Percentiles rank a stretch among this genome's conserved stretches.
phyloP scores from a whole-genome alignment of 2,888 invertebrate genomes.

The Lathronympha strigana region DNA sequence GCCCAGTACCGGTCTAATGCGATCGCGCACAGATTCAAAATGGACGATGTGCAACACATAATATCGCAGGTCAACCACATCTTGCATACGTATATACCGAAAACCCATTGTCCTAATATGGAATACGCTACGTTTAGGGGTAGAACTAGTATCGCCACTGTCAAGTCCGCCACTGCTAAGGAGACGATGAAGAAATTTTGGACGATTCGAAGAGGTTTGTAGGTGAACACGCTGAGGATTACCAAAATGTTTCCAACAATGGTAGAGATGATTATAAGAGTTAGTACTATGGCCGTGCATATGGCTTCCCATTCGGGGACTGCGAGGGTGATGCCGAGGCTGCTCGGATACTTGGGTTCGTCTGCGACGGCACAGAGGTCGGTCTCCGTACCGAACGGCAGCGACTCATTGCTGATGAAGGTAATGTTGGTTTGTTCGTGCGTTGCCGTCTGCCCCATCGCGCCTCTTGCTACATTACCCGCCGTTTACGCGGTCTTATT shows the following conservation, averaged over 20 bases:
- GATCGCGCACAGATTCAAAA: conserved; percentile 96
- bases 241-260: conserved; percentile 96
- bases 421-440: conserved; percentile 65
- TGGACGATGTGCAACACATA: conserved; percentile 97
- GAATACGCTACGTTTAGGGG: conserved; percentile 97
- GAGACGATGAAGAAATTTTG: conserved; percentile 99
- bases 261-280: conserved; percentile 94
- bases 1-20: conserved; percentile 98
- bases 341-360: conserved; percentile 84
- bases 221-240: conserved; percentile 97
- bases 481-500: conserved; percentile 62
- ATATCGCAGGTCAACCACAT: conserved; percentile 98
- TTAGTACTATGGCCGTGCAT: conserved; percentile 91
- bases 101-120: conserved; percentile 95
- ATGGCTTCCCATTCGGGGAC: conserved; percentile 94
- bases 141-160: conserved; percentile 94
- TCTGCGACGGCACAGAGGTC: conserved; percentile 74
- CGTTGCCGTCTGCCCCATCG: conserved; percentile 75
- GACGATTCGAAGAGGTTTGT: conserved; percentile 95
- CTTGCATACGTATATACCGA: conserved; percentile 96
- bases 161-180: conserved; percentile 95
- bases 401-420: conserved; percentile 65
- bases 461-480: conserved; percentile 59
- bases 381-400: conserved; percentile 66
- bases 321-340: conserved; percentile 89